A percentile compares a stretch with the other conserved stretches of the same genome.
Conservation (phyloP, 2,797 vertebrate genomes). For the Coregonus ussuriensis region DNA sequence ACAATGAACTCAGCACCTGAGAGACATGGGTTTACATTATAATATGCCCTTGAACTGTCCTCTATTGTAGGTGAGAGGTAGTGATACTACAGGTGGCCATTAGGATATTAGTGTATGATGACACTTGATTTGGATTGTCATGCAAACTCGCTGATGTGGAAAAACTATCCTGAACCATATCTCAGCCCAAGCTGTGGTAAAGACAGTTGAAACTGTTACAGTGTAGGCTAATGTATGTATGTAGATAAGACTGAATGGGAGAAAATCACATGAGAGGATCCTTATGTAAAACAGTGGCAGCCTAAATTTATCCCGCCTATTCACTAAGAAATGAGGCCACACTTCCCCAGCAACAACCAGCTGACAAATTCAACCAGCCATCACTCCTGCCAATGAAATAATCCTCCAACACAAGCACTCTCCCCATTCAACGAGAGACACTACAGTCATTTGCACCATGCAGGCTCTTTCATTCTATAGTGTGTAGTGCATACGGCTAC, state of each 20-base stretch:
- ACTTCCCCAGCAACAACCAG: neutral
- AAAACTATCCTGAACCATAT: slow-evolving; percentile 9
- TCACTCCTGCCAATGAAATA: neutral
- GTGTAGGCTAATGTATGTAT: no score
- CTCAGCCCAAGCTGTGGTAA: neutral
- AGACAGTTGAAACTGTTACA: neutral
- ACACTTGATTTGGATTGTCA: neutral
- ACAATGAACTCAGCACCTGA: slow-evolving; percentile 8
- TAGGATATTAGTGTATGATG: neutral
- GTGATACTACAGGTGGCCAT: neutral
- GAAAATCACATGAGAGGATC: neutral
- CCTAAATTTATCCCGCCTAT: no score
- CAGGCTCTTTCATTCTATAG: neutral
- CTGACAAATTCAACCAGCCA: neutral
- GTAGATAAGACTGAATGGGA: neutral
- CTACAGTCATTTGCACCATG: no score
- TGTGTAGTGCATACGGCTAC: neutral
- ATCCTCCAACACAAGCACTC: neutral
- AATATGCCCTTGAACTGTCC: slow-evolving; percentile 36
- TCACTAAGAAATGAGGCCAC: neutral
- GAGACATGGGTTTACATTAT: slow-evolving; percentile 13
- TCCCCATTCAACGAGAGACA: neutral
- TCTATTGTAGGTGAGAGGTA: slow-evolving; percentile 7
- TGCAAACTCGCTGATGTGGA: neutral
- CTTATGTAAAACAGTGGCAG: neutral